Percentiles rank a stretch among this genome's conserved stretches.
These are phyloP conservation scores for Holocentrus rufus DNA, from an alignment of 2,797 vertebrate species.

Conservation along the genomic window DNA sequence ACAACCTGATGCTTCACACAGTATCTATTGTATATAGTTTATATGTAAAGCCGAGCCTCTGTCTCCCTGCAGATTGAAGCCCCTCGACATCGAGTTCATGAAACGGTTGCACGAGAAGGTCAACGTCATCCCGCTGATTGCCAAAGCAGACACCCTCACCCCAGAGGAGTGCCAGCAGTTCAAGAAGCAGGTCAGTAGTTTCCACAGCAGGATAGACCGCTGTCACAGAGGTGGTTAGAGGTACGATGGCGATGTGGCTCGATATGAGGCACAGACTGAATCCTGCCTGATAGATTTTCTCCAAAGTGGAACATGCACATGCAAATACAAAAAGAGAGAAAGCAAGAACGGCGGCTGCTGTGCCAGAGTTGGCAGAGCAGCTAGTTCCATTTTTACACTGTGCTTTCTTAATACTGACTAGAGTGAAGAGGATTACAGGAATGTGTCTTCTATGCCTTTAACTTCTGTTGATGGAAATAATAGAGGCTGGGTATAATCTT, in stretches of 20 bases:
- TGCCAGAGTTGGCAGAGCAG: neutral
- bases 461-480: too few species aligned
- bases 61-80: slow-evolving; percentile 88
- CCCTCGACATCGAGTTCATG: slow-evolving; percentile 99
- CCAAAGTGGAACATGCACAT: neutral
- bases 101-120: slow-evolving; percentile 99
- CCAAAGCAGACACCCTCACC: slow-evolving; percentile 99
- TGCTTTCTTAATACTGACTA: neutral
- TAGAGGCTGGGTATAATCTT: too few species aligned
- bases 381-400: neutral
- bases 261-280: neutral
- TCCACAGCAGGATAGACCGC: slow-evolving; percentile 56
- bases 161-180: slow-evolving; percentile 99
- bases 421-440: too few species aligned
- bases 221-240: slow-evolving; percentile 3
- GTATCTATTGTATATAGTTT: neutral
- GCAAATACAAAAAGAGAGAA: neutral
- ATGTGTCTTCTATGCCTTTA: too few species aligned
- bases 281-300: too few species aligned
- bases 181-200: slow-evolving; percentile 94
- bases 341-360: neutral
- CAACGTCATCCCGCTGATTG: slow-evolving; percentile 98
- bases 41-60: slow-evolving; percentile 1
- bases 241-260: neutral
- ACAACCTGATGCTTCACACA: neutral